Evolutionary conservation across 2,113 vertebrate species (phyloP).

Genomic region (Centropus unirufus): DNA sequence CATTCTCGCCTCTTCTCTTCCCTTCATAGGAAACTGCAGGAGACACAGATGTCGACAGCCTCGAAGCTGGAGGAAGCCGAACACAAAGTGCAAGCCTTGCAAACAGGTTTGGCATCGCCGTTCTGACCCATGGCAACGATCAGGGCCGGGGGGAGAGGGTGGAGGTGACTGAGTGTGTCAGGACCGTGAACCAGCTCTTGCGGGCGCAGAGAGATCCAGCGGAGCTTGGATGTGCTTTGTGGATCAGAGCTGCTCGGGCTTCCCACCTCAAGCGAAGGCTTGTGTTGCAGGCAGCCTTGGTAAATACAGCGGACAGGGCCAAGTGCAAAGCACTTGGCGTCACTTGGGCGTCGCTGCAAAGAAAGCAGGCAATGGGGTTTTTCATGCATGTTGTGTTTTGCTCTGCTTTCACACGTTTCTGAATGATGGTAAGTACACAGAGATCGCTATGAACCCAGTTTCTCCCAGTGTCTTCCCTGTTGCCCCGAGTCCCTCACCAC

Average conservation of each 20-base stretch:
- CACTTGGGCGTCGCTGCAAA: background rate
- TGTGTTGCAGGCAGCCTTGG: background rate
- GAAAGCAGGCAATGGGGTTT: background rate
- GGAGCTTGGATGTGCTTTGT: background rate
- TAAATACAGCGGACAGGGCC: background rate
- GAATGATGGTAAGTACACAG: background rate
- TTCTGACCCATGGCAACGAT: background rate
- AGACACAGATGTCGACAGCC: conserved; percentile 92
- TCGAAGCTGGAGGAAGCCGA: conserved; percentile 95
- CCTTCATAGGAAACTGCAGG: conserved; percentile 88
- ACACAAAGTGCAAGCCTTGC: conserved; percentile 91
- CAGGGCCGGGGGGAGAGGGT: background rate
- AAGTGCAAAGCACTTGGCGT: background rate
- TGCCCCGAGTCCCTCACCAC: background rate
- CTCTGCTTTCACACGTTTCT: background rate
- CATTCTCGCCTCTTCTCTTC: conserved; percentile 35
- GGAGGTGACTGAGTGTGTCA: background rate
- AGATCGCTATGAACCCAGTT: background rate
- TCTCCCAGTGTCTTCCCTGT: background rate
- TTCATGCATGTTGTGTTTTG: background rate
- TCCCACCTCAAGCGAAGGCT: background rate
- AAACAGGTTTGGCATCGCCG: conserved; percentile 87
- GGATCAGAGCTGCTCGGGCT: background rate
- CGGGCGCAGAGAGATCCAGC: background rate
- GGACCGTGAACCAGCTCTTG: background rate